Base-by-base conservation (phyloP, 2,113 vertebrate genomes). In the Crotalus horridus region DNA sequence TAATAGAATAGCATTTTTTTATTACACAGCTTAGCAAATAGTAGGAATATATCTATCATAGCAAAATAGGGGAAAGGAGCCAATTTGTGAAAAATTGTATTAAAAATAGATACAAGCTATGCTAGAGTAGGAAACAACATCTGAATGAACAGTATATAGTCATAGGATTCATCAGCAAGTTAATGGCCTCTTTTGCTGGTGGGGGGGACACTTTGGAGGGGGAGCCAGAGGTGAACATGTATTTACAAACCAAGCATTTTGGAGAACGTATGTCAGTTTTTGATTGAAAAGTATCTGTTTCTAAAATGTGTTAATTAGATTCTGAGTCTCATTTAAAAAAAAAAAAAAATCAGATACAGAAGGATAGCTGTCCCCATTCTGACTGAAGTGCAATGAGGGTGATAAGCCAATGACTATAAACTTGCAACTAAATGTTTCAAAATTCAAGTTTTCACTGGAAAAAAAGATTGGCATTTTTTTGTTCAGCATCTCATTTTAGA, bases 1-100 rank as follows among this genome's bases (percentile, higher is more conserved):
- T 69, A 33, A 10, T 1, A 90, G 0, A 10, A 46, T 33, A 89
- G 4, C 0, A 95, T 94, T 51, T 51, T 95, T 96, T 94, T 94
- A 93, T 89, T 15, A 0, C 94, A 85, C 1, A 89, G 29, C 4
- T 0, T 0, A 96, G 12, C 24, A 93, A 93, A 95, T 86, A 48
- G 15, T n/a, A 46, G 59, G 29, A 86, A 10, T 94, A 93, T n/a
- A 89, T 92, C 3, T 4, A 26, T 10, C 74, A 29, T 61, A 94
- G 69, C 88, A 93, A 90, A 89, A 7, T 92, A 90, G 90, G 88
- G 26, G 33, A 56, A 20, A 81, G 93, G 93, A 11, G 12, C 17
- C 29, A n/a, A 69, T 6, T 93, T 85, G 12, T 91, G 58, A 26
- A 92, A 51, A 85, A 74, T 64, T 21, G 46, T 48, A 61, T 91